Evolutionary conservation across 2,797 vertebrate genomes (phyloP), one percentile per base, ranked within the genome.

Genomic region (Spea hammondii): DNA sequence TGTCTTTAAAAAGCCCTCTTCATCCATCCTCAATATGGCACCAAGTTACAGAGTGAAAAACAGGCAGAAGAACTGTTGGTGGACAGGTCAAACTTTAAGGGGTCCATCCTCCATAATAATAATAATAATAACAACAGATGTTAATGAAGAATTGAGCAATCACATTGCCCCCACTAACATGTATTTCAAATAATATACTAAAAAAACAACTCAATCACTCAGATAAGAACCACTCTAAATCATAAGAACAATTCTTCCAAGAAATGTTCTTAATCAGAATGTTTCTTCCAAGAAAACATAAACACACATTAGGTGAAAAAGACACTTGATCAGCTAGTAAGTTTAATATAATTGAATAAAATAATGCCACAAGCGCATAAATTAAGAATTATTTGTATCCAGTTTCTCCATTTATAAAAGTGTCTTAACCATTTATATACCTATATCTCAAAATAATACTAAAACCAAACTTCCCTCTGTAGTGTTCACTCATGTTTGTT

Each of bases 81-180:
- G 51, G 48, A 13, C 5, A 9, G 65, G 57, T 57, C 54, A 48
- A 47, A 59, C 59, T 68, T 68, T 67, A 73, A 62, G 69, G 69
- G 75, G 47, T 13, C 69, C 60, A 51, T 77, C 57, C 76, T 46
- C 53, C 13, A 10, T 54, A 65, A 59, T 44, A 17, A 7, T 71
- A 65, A 64, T 71, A 46, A 70, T 70, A 78, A 78, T 50, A 71
- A 77, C 49, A 65, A 51, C 76, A 78, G 76, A 78, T 78, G 68
- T 67, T 53, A 65, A 3, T 32, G 32, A 71, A 54, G 62, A 65
- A 70, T 13, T 47, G 59, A 70, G 59, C 70, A 64, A 72, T 60
- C 47, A 12, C 54, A 78, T 48, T 71, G 12, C 17, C 17, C 12
- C 12, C 51, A 53, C 17, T 59, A 65, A 65, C 68, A 70, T 71